Conservation (phyloP, 2,888 invertebrate species). For the Drosophila mettleri region DNA sequence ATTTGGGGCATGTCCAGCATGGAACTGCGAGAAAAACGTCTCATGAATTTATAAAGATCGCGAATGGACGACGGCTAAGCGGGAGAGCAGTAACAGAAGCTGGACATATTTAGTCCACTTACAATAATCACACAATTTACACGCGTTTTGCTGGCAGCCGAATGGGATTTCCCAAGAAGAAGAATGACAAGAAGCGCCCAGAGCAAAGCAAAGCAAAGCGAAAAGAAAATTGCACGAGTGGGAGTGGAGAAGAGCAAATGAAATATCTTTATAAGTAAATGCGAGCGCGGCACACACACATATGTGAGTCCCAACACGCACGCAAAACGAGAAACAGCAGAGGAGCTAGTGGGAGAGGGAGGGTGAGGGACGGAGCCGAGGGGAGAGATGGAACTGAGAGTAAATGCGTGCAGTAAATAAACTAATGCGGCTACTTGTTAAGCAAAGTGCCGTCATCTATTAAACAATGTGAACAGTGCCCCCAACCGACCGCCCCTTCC, state of each 20-base stretch:
- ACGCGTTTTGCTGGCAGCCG: constrained; percentile 63
- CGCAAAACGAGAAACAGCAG: background rate
- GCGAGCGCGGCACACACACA: constrained; percentile 58
- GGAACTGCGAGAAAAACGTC: constrained; percentile 29
- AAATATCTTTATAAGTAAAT: constrained; percentile 70
- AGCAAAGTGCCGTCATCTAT: constrained; percentile 80
- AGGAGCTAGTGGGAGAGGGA: background rate
- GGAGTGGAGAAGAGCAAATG: constrained; percentile 31
- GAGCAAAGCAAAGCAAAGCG: background rate
- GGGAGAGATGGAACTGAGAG: constrained; percentile 12
- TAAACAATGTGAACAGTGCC: constrained; percentile 63
- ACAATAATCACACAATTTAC: constrained; percentile 79
- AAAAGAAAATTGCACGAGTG: constrained; percentile 2
- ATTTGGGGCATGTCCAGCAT: constrained; percentile 42
- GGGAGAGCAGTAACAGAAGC: background rate
- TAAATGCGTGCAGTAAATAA: constrained; percentile 68
- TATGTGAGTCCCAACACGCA: constrained; percentile 30
- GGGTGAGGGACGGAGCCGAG: background rate
- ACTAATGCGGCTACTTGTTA: constrained; percentile 79
- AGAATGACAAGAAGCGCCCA: background rate
- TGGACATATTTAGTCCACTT: constrained; percentile 63
- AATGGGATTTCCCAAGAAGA: constrained; percentile 20
- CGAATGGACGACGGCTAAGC: background rate
- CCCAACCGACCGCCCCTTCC: too few relatives aligned
- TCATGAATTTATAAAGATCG: constrained; percentile 60